Percentiles rank a stretch among this genome's conserved stretches.
Conservation (phyloP, 2,888 invertebrate species). For the Lasioglossum marginatum region DNA sequence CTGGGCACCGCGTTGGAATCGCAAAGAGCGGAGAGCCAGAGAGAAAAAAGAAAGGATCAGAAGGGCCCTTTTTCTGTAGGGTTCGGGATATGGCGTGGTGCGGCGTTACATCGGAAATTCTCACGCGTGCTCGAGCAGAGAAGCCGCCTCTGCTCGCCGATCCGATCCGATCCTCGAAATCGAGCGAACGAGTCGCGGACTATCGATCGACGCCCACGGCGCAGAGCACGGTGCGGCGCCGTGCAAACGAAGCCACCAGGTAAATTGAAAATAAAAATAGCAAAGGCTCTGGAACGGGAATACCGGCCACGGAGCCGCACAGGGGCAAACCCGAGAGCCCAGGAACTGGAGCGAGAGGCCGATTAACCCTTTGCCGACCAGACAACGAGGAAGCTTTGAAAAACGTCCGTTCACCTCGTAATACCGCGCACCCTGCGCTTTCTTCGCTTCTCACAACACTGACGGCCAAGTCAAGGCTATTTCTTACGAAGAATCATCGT, state of each 20-base stretch:
- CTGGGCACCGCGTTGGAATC: neutral
- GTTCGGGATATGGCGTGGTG: neutral
- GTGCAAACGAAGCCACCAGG: neutral
- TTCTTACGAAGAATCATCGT: neutral
- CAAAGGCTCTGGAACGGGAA: neutral
- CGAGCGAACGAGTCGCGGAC: neutral
- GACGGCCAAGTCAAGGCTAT: neutral
- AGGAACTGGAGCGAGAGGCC: conserved; percentile 26
- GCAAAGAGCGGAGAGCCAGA: neutral
- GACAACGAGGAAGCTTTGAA: conserved; percentile 12
- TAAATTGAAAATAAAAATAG: conserved; percentile 42
- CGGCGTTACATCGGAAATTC: neutral
- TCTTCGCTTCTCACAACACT: neutral
- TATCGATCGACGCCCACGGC: neutral
- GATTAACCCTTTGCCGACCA: conserved; percentile 20
- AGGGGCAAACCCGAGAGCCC: conserved; percentile 9
- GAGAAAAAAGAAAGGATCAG: neutral
- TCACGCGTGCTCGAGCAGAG: conserved; percentile 4
- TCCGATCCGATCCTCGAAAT: conserved; percentile 8
- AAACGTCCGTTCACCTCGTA: neutral
- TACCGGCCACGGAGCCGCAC: neutral
- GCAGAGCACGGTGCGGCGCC: neutral
- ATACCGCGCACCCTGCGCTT: neutral
- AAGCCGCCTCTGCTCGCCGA: neutral
- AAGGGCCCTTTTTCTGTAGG: neutral